Base-by-base conservation (phyloP, 2,888 invertebrate genomes). In the Scaptomyza cyrtandrae region DNA sequence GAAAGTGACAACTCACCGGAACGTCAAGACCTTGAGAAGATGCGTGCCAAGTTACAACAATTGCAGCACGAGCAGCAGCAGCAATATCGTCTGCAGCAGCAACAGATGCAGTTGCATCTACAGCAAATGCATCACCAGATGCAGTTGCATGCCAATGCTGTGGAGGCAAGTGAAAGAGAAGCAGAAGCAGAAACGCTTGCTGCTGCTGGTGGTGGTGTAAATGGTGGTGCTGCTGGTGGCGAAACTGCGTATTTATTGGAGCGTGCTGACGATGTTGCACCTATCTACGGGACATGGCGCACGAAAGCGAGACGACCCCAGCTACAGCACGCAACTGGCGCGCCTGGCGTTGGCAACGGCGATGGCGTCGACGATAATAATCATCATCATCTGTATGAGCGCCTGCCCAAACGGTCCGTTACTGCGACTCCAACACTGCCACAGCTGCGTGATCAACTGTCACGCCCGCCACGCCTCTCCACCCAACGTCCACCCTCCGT, bases 241-340 rank as follows among this genome's bases (percentile, higher is more conserved):
- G 90, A 90, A 86, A 89, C 86, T 68, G 88, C 90, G 24, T 90
- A 90, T 54, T 89, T 90, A 90, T 82, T 90, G 88, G 91, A 90
- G 90, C 90, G 90, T 89, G 85, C 78, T 79, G 91, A 90, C 75
- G 83, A 80, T 65, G 75, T 66, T 55, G 75, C 71, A 52, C 78
- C 91, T 68, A 90, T 90, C 81, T 90, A 90, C 77, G 90, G 90
- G 78, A 89, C 90, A 75, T 90, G 90, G 90, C 89, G 86, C 88
- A 86, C 90, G 90, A 90, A 90, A 90, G 91, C 91, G 90, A 90
- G 86, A 90, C 90, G 90, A 87, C 88, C 90, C 63, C 86, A 83
- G 57, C 44, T 69, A 67, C 79, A 75, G 49, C 84, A 87, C 80
- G 86, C 87, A 63, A 83, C 69, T 24, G 60, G 57, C 56, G 61